A percentile compares a stretch with the other conserved stretches of the same genome.
phyloP scores from a whole-genome alignment of 2,797 vertebrate species.

The Thunnus albacares region DNA sequence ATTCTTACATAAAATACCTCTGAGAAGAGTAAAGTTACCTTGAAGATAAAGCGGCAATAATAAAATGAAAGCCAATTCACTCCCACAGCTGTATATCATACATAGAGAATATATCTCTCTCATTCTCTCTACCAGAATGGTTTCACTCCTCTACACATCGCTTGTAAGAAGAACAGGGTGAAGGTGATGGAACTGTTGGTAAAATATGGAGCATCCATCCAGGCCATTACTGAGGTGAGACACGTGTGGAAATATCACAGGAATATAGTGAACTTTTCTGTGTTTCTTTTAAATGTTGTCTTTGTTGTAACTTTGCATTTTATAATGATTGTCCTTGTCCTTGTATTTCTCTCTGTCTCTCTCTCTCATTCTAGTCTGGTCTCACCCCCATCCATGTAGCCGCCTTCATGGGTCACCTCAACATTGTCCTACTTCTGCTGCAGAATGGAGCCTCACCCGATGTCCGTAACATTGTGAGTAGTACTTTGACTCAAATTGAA shows the following conservation, averaged over 20 bases:
- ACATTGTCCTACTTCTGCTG: constrained; percentile 97
- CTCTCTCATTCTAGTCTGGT: constrained; percentile 89
- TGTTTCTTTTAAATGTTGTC: not conserved
- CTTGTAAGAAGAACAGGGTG: constrained; percentile 99
- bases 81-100: not conserved
- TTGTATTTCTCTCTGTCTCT: constrained; percentile 10
- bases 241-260: not conserved
- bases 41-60: not conserved
- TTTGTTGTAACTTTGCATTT: not conserved
- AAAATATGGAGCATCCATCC: constrained; percentile 98
- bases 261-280: not conserved
- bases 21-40: not conserved
- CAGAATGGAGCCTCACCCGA: constrained; percentile 98
- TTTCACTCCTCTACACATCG: constrained; percentile 99
- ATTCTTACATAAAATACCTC: not conserved
- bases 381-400: constrained; percentile 98
- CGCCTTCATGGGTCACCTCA: constrained; percentile 99
- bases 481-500: not conserved
- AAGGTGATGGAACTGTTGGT: constrained; percentile 99
- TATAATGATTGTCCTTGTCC: not conserved
- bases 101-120: not conserved
- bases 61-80: not conserved
- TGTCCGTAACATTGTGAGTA: constrained; percentile 98
- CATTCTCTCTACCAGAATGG: constrained; percentile 89
- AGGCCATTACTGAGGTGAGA: constrained; percentile 97